phyloP scores from a whole-genome alignment of 1,140 invertebrate genomes.

The Meloidogyne chitwoodi region DNA sequence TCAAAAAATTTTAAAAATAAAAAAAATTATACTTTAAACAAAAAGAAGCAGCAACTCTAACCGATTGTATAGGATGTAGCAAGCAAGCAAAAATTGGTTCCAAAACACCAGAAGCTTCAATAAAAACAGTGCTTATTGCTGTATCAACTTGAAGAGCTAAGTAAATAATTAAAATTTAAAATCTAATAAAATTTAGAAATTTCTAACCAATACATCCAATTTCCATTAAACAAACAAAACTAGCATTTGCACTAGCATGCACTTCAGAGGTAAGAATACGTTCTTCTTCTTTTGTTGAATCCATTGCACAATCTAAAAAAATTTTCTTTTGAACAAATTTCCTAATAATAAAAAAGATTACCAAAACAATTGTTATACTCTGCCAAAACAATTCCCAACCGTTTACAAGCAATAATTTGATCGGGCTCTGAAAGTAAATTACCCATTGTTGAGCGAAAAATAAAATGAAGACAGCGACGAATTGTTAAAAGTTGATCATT shows the following conservation, averaged over 20 bases:
- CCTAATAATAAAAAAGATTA: slow-evolving; percentile 49
- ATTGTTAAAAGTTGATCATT: slow-evolving; percentile 84
- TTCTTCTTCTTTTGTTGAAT: slow-evolving; percentile 51
- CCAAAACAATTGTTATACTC: slow-evolving; percentile 89
- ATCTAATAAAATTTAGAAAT: background rate
- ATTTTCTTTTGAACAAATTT: background rate
- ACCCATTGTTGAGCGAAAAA: slow-evolving; percentile 82
- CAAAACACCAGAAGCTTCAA: slow-evolving; percentile 74
- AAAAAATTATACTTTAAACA: slow-evolving; percentile 68
- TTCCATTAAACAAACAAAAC: slow-evolving; percentile 80
- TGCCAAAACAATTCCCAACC: slow-evolving; percentile 82
- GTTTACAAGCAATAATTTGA: slow-evolving; percentile 87
- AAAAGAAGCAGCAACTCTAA: slow-evolving; percentile 85
- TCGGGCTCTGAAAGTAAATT: slow-evolving; percentile 91
- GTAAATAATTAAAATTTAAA: background rate
- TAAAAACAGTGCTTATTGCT: slow-evolving; percentile 79
- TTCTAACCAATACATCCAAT: slow-evolving; percentile 67
- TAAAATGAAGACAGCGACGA: slow-evolving; percentile 91
- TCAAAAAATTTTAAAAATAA: background rate
- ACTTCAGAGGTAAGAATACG: slow-evolving; percentile 50
- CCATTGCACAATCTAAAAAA: slow-evolving; percentile 42
- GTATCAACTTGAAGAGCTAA: slow-evolving; percentile 74
- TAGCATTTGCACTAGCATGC: slow-evolving; percentile 51
- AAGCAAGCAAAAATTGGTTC: slow-evolving; percentile 75
- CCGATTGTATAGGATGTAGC: slow-evolving; percentile 84